Conservation (phyloP, 1,140 invertebrate species). For the Chrysopa pallens region DNA sequence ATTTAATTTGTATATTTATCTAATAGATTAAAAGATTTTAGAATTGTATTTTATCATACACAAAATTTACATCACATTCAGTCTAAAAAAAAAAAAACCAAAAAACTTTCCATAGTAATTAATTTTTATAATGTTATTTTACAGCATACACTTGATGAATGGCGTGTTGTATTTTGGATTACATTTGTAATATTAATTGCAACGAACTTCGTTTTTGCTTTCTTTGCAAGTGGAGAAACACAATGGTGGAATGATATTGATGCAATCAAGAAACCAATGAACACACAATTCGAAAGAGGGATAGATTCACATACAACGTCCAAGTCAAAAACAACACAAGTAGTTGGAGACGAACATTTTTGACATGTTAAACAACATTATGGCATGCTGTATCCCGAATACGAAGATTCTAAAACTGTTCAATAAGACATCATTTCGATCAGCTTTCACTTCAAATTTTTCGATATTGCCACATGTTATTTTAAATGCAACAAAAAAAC, state of each 20-base stretch:
- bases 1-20: conserved; percentile 59
- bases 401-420: no score
- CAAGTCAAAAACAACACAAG: no score
- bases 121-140: conserved; percentile 14
- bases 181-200: conserved; percentile 49
- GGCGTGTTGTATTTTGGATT: conserved; percentile 72
- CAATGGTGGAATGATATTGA: conserved; percentile 47
- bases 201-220: conserved; percentile 52
- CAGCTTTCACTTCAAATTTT: no score
- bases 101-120: no score
- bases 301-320: no score
- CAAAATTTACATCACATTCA: conserved; percentile 13
- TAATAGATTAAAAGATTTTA: conserved; percentile 67
- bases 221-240: conserved; percentile 50
- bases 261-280: conserved; percentile 10
- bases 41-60: conserved; percentile 57
- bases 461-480: no score
- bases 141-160: conserved; percentile 54
- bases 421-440: no score
- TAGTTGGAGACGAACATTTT: no score
- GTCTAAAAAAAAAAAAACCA: not conserved
- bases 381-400: no score
- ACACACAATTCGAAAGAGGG: not conserved
- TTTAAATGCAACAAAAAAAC: no score
- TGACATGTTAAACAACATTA: no score